Evolutionary conservation across 2,113 vertebrate genomes (phyloP).

Genomic region (Grammomys surdaster): DNA sequence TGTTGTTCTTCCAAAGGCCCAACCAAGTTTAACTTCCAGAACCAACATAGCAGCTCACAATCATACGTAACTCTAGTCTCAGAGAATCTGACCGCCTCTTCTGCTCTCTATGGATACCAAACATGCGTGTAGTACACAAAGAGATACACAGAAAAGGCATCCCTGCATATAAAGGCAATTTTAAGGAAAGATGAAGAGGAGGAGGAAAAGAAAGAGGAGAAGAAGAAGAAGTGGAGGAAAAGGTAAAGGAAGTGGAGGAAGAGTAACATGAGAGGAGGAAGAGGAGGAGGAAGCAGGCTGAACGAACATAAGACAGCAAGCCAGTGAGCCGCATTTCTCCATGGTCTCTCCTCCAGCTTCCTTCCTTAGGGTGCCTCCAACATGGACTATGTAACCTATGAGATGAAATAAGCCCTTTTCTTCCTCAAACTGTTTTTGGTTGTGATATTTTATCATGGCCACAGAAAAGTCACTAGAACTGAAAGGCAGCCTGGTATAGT

Average conservation of each 20-base stretch:
- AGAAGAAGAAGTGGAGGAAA: not conserved
- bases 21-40: not conserved
- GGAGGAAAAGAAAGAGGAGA: accelerated
- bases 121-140: not conserved
- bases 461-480: not conserved
- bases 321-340: not conserved
- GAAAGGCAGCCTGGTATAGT: not conserved
- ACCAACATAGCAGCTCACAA: not conserved
- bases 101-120: not conserved
- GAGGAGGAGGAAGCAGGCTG: not conserved
- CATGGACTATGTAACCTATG: not conserved
- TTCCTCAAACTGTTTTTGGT: not conserved
- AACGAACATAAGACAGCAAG: not conserved
- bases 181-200: not conserved
- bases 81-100: not conserved
- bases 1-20: not conserved
- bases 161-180: not conserved
- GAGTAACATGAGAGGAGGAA: too few relatives aligned
- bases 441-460: not conserved
- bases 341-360: not conserved
- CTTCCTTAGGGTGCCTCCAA: not conserved
- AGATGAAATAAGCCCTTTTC: not conserved
- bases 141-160: not conserved
- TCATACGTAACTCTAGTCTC: not conserved
- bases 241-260: not conserved